Conservation (phyloP, 2,888 invertebrate genomes). For the Ectropis crepuscularia region DNA sequence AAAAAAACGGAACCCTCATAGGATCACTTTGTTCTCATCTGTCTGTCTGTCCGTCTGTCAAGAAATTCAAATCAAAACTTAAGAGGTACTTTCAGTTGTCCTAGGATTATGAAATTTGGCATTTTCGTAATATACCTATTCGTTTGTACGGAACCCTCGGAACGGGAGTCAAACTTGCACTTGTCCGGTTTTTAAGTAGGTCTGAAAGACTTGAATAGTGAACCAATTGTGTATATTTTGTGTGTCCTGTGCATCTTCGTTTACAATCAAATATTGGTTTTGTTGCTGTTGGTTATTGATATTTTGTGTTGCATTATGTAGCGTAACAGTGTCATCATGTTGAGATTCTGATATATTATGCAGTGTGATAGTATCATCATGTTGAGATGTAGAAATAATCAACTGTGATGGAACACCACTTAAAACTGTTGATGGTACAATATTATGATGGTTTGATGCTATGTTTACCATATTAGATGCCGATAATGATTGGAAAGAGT, state of each 20-base stretch:
- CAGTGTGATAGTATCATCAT: slow-evolving; percentile 12
- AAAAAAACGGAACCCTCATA: too few relatives aligned
- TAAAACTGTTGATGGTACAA: slow-evolving; percentile 19
- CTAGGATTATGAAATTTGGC: slow-evolving; percentile 11
- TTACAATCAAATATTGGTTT: slow-evolving; percentile 9
- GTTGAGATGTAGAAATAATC: slow-evolving; percentile 19
- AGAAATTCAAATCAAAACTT: slow-evolving; percentile 7
- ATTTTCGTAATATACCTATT: slow-evolving; percentile 13
- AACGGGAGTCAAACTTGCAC: slow-evolving; percentile 12
- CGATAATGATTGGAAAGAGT: slow-evolving; percentile 9
- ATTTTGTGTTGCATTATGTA: too few relatives aligned
- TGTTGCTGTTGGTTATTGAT: slow-evolving; percentile 8
- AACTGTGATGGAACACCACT: slow-evolving; percentile 24
- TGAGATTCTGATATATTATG: slow-evolving; percentile 9
- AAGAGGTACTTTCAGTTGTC: slow-evolving; percentile 9
- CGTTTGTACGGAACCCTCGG: slow-evolving; percentile 14
- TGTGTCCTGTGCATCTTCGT: slow-evolving; percentile 23
- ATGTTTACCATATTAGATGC: slow-evolving; percentile 9
- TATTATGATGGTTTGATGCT: slow-evolving; percentile 10
- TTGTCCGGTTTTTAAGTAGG: slow-evolving; percentile 12
- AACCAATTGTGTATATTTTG: slow-evolving; percentile 26
- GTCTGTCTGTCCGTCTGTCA: slow-evolving; percentile 8
- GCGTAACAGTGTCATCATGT: too few relatives aligned
- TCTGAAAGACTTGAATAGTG: slow-evolving; percentile 12
- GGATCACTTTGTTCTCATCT: slow-evolving; percentile 8